Percentiles rank a stretch among this genome's conserved stretches.
phyloP scores from a whole-genome alignment of 2,113 vertebrate species.

The Sterrhoptilus dennistouni region DNA sequence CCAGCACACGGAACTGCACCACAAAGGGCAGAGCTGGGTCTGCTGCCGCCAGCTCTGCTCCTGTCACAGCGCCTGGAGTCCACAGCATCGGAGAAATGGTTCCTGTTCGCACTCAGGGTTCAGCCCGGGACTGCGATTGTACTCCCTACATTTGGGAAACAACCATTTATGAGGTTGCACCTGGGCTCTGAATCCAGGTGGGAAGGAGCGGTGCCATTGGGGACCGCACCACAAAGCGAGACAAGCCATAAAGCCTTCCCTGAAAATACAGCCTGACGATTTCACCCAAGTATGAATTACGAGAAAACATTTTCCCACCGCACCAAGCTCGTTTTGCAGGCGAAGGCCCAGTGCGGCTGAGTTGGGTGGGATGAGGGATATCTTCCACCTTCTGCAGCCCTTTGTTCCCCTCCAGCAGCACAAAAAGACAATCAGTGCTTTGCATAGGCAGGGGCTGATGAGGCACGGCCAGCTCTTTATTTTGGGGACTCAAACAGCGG shows the following conservation, averaged over 20 bases:
- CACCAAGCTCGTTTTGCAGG: background rate
- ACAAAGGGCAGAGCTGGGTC: background rate
- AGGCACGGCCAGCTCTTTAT: background rate
- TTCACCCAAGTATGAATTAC: background rate
- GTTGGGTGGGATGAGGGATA: background rate
- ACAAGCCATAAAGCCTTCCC: background rate
- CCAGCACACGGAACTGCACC: rapidly evolving
- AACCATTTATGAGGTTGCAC: rapidly evolving
- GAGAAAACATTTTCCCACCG: background rate
- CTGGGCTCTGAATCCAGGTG: background rate
- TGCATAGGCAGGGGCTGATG: rapidly evolving
- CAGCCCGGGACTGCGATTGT: rapidly evolving
- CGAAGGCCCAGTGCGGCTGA: rapidly evolving
- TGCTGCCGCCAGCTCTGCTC: rapidly evolving
- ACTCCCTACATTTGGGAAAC: rapidly evolving
- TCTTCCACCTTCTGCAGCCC: background rate
- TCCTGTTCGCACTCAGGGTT: background rate
- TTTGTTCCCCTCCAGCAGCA: background rate
- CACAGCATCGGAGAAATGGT: rapidly evolving
- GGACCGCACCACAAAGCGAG: background rate
- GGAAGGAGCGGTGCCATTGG: background rate
- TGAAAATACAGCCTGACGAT: rapidly evolving
- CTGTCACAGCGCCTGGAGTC: background rate
- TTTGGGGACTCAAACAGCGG: background rate
- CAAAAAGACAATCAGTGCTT: background rate